Evolutionary conservation across 2,113 vertebrate species (phyloP).

Genomic region (Scolopax mira): DNA sequence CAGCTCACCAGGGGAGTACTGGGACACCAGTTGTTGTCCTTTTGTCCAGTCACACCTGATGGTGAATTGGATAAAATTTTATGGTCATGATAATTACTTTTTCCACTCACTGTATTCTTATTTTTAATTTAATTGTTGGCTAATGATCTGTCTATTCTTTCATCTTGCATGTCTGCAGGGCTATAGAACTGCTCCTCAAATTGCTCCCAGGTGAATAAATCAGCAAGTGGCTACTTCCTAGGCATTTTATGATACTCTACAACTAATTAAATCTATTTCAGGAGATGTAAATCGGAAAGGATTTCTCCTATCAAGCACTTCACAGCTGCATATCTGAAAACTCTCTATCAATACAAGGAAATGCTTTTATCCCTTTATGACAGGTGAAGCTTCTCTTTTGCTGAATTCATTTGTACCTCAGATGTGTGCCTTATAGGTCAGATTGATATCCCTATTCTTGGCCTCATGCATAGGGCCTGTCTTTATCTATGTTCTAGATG

Average conservation of each 20-base stretch:
- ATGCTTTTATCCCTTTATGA: neutral
- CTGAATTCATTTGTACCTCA: neutral
- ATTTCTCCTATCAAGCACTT: slow-evolving; percentile 8
- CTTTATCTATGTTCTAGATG: neutral
- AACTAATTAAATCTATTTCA: slow-evolving; percentile 38
- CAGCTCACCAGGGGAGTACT: neutral
- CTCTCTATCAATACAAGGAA: neutral
- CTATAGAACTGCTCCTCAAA: slow-evolving; percentile 2
- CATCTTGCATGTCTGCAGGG: neutral
- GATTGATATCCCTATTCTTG: neutral
- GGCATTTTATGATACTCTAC: slow-evolving; percentile 4
- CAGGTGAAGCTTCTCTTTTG: neutral
- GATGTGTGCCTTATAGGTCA: neutral
- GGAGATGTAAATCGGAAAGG: neutral
- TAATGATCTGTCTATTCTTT: slow-evolving; percentile 58
- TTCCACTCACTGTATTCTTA: slow-evolving; percentile 5
- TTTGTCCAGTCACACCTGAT: neutral
- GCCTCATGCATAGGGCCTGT: neutral
- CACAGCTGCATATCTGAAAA: neutral
- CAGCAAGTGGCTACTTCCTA: slow-evolving; percentile 28
- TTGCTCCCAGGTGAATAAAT: slow-evolving; percentile 31
- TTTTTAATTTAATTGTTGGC: slow-evolving; percentile 60
- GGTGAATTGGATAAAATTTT: slow-evolving; percentile 9
- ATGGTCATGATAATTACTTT: slow-evolving; percentile 42
- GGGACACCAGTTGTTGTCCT: neutral